Conservation (phyloP, 2,888 invertebrate species). For the Dusona sp. region DNA sequence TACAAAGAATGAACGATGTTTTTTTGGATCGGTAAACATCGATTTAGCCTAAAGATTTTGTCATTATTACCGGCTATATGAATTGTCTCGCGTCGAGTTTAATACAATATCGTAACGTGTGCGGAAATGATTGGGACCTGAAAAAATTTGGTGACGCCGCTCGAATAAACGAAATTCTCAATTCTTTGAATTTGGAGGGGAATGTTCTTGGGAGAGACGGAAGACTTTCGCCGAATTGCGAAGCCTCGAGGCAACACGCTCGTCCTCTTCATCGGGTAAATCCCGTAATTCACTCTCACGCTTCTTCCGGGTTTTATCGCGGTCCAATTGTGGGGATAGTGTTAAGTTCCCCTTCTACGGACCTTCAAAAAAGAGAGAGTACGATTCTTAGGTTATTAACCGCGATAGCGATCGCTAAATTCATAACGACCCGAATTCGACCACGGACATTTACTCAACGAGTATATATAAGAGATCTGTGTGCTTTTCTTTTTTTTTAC, state of each 20-base stretch:
- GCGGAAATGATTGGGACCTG: neutral
- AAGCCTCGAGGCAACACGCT: constrained; percentile 7
- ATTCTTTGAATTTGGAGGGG: neutral
- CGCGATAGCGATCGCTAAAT: neutral
- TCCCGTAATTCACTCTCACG: constrained; percentile 33
- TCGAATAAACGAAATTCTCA: neutral
- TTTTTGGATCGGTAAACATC: neutral
- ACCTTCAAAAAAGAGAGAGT: constrained; percentile 18
- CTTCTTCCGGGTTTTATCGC: constrained; percentile 1
- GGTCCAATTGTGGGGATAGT: neutral
- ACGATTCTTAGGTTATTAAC: constrained; percentile 2
- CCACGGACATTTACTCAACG: neutral
- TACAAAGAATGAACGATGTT: neutral
- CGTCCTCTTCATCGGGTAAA: constrained; percentile 34
- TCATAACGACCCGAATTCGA: neutral
- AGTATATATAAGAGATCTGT: too few relatives aligned
- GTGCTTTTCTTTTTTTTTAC: neutral
- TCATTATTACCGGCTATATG: neutral
- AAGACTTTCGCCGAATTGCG: constrained; percentile 38
- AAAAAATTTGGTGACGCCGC: neutral
- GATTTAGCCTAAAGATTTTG: neutral
- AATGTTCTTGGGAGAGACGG: constrained; percentile 6
- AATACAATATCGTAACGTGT: too few relatives aligned
- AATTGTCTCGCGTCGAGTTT: neutral
- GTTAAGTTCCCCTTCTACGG: neutral